Evolutionary conservation across 2,888 invertebrate species (phyloP), one percentile per base, ranked within the genome.

Genomic region (Aporophyla nigra): DNA sequence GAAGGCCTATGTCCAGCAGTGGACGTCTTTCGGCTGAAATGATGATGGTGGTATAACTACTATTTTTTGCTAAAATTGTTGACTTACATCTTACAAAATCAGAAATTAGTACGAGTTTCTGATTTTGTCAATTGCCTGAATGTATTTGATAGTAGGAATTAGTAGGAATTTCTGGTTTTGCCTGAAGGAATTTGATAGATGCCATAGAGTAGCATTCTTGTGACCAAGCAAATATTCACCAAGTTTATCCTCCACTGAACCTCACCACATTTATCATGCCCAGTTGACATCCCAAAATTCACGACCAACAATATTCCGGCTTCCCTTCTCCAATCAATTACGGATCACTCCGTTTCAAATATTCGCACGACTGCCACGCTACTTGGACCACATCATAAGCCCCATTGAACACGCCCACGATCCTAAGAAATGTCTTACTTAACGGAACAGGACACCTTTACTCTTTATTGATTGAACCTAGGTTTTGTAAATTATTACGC

Each of bases 401-500:
- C 27, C 61, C 85, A 86, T 77, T 83, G 79, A 74, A 65, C 83
- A 83, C 93, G 92, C 94, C 93, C 92, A 94, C 93, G 86, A 87
- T 74, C 53, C 56, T 88, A 91, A 54, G 86, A 93, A 95, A 95
- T 94, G 95, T 95, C 95, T 96, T 93, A 93, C 93, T 95, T 93
- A 93, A 93, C 90, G 92, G 90, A 93, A 93, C 92, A 89, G 84
- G 93, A 93, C 91, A 92, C 88, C 88, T 89, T 89, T 85, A 86
- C 82, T 88, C 86, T 91, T 91, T 90, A 92, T 91, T 88, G 88
- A 86, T 79, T 61, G 62, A 54, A 62, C 62, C 78, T 81, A 21
- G 53, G 74, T 71, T 74, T 83, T 46, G 43, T 33, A 33, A 33
- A 33, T 33, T 33, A 33, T 33, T 33, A 33, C 1, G 33, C 33